These are phyloP conservation scores for Drosophila mayaguana DNA, from an alignment of 2,888 invertebrate genomes.

Conservation along the genomic window DNA sequence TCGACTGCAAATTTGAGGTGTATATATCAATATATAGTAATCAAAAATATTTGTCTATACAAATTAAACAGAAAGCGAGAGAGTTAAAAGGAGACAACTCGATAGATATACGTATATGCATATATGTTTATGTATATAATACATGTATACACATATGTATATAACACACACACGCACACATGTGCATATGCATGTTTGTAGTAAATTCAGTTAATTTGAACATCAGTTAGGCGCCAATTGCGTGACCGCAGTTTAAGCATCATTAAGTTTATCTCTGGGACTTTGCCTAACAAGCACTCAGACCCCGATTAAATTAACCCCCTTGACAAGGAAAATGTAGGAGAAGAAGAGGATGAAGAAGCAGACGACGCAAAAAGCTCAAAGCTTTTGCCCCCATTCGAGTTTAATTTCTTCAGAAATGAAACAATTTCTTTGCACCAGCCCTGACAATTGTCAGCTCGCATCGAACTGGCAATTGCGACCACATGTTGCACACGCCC, in stretches of 20 bases:
- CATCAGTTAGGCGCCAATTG: slow-evolving; percentile 12
- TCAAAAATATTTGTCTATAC: background rate
- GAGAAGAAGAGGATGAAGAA: background rate
- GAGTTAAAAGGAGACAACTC: background rate
- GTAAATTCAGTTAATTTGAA: background rate
- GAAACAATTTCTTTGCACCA: slow-evolving; percentile 39
- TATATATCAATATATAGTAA: too few relatives aligned
- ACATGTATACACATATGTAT: too few relatives aligned
- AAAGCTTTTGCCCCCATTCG: slow-evolving; percentile 36
- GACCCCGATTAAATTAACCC: slow-evolving; percentile 43
- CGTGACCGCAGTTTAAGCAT: slow-evolving; percentile 5
- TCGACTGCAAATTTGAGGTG: background rate
- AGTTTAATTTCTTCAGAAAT: slow-evolving; percentile 31
- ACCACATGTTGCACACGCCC: slow-evolving; percentile 64
- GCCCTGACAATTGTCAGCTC: slow-evolving; percentile 35
- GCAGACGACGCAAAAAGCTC: slow-evolving; percentile 1
- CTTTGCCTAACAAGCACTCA: slow-evolving; percentile 4
- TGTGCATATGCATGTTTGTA: too few relatives aligned
- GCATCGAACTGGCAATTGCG: slow-evolving; percentile 36
- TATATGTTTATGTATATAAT: too few relatives aligned
- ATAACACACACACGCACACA: too few relatives aligned
- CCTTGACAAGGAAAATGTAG: slow-evolving; percentile 22
- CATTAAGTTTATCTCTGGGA: slow-evolving; percentile 16
- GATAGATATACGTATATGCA: background rate
- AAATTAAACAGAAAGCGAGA: background rate